A percentile compares a stretch with the other conserved stretches of the same genome.
Evolutionary conservation across 2,888 invertebrate genomes (phyloP).

Genomic region (Hydrotaea cyrtoneurina): DNA sequence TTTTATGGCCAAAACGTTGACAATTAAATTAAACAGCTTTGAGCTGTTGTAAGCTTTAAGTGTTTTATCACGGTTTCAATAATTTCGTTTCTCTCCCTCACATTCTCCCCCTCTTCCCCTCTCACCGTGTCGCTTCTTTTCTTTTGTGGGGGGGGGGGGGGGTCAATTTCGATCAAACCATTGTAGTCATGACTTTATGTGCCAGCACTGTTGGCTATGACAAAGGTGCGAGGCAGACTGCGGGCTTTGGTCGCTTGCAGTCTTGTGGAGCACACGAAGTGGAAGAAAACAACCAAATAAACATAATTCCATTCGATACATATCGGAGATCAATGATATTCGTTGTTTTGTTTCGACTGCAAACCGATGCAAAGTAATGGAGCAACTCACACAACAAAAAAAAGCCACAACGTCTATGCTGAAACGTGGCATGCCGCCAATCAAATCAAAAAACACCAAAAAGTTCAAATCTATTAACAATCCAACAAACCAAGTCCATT

Average conservation of each 20-base stretch:
- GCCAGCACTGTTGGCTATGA: background rate
- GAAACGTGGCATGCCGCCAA: constrained; percentile 40
- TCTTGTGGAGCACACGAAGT: background rate
- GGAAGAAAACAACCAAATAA: background rate
- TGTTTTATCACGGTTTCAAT: constrained; percentile 49
- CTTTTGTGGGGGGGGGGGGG: too few relatives aligned
- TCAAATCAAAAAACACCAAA: constrained; percentile 26
- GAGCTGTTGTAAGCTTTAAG: constrained; percentile 46
- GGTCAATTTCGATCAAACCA: background rate
- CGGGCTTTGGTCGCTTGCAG: background rate
- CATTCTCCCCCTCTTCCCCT: background rate
- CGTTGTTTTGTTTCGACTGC: background rate
- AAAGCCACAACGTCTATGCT: background rate
- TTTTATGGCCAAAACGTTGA: constrained; percentile 54
- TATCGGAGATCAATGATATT: constrained; percentile 22
- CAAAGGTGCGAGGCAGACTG: background rate
- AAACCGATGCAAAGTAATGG: background rate
- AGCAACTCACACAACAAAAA: background rate
- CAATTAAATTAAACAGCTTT: constrained; percentile 52
- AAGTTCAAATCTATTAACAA: constrained; percentile 47
- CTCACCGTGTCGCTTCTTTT: background rate
- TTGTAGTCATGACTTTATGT: background rate
- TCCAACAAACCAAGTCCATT: constrained; percentile 8
- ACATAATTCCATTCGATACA: constrained; percentile 31
- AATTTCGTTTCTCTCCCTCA: background rate